Evolutionary conservation across 2,797 vertebrate species (phyloP), one percentile per base, ranked within the genome.

Genomic region (Phoeniculus purpureus): DNA sequence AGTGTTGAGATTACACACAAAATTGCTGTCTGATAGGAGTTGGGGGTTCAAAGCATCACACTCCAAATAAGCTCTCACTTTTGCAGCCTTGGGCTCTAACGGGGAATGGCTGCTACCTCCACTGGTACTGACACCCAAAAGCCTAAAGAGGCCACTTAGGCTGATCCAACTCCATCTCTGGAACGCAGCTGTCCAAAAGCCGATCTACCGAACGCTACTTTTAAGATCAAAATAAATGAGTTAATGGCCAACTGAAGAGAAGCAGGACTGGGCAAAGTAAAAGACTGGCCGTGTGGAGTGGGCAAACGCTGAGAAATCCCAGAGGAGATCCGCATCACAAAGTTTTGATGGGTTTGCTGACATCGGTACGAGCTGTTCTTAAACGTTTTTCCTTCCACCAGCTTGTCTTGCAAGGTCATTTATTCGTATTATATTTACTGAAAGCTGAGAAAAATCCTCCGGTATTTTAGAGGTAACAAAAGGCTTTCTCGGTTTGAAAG

Each of bases 221-320:
- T 95, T 95, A 94, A 95, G 93, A 74, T 90, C 84, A 93, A 95
- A 93, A 89, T 83, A 52, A 83, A 96, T 95, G 95, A 94, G 93
- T 87, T 90, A 92, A 94, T 96, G 95, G 94, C 90, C 92, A 85
- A 68, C 3, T 78, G 70, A 94, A 85, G 19, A 93, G 94, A 94
- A 95, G 92, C 66, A 93, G 94, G 92, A 95, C 92, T 94, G 95
- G 94, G 95, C 94, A 95, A 95, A 94, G 85, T 32, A 51, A 91
- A 93, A 92, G 68, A 90, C 86, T 90, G 93, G 88, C 77, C 22
- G 20, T 4, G 22, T 3, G 4, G 87, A 51, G 58, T 5, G 17
- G 65, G 61, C 65, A 75, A 84, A 82, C n/a, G 15, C 11, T 9
- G 67, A 90, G 55, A 32, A 72, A 80, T 15, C 72, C 58, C 85